Base-by-base conservation (phyloP, 2,888 invertebrate genomes). In the Periphyllus acericola region DNA sequence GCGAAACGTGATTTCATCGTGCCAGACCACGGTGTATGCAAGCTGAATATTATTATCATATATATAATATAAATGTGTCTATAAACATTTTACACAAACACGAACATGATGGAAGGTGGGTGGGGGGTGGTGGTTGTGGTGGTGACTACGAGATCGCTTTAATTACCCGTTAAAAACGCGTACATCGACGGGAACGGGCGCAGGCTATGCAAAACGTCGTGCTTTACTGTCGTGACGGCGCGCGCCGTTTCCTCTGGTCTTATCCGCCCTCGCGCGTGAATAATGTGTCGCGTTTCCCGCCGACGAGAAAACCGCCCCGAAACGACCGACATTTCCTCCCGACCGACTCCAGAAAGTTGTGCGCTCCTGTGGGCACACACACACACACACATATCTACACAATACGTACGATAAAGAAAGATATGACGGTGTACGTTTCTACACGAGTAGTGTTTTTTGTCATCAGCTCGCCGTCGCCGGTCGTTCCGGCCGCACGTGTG, bases 281-380 rank as follows among this genome's bases (percentile, higher is more conserved):
- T 55, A 79, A 79, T 79, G 55, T 25, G 34, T 34, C 25, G 79
- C 60, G 9, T 79, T 79, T 79, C 21, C 55, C 79, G 32, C 34
- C 21, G 79, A 60, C 60, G 25, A 52, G 32, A 55, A 79, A 79
- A 79, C 79, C 46, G 14, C 14, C 34, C 34, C 34, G 34, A 79
- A 60, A 79, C 79, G 79, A 79, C 79, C 34, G 55, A 34, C 32
- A 25, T 79, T 79, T 79, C 79, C 79, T 79, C 79, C 79, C 60
- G 79, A 2, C 32, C 32, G 25, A 25, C 71, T 29, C 4, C 17
- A 71, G 29, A 71, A 71, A 71, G 71, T 32, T 71, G 60, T 60
- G 19, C 6, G 6, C 60, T 4, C 21, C 21, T 25, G 21, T 60
- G 11, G 5, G 11, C 46, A 46, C 11, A 46, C 46, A 46, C 46